These are phyloP conservation scores for Atractosteus spatula DNA, from an alignment of 2,113 vertebrate genomes.

Conservation along the genomic window DNA sequence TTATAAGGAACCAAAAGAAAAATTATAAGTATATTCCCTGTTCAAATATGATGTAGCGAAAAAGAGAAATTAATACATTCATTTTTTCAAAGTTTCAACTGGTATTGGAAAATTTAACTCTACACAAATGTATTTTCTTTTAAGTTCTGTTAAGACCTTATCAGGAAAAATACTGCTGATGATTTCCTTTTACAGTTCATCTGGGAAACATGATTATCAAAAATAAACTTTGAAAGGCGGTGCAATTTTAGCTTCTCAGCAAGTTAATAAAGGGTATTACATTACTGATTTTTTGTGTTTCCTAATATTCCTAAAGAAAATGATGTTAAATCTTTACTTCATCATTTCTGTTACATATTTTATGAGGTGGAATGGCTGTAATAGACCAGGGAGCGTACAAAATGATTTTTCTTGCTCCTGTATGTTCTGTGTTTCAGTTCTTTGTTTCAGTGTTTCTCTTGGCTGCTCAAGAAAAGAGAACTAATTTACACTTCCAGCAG, in stretches of 20 bases:
- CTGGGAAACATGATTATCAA: not conserved
- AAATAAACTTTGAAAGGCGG: not conserved
- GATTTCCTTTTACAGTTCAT: not conserved
- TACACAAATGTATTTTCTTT: not conserved
- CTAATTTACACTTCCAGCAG: not conserved
- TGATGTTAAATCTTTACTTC: not conserved
- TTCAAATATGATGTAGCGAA: not conserved
- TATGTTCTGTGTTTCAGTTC: not conserved
- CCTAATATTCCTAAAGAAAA: slow-evolving; percentile 1
- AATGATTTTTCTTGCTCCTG: not conserved
- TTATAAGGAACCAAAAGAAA: not conserved
- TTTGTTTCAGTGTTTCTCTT: not conserved
- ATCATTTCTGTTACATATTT: not conserved
- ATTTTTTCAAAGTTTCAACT: too few relatives aligned
- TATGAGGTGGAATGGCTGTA: not conserved
- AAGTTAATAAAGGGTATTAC: not conserved
- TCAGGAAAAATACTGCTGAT: not conserved
- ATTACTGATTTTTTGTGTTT: not conserved
- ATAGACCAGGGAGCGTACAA: not conserved
- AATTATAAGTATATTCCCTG: not conserved
- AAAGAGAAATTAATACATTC: not conserved
- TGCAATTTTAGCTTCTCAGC: not conserved
- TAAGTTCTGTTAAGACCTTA: not conserved
- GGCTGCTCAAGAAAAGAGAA: not conserved
- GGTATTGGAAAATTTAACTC: not conserved